A percentile compares a stretch with the other conserved stretches of the same genome.
phyloP scores from a whole-genome alignment of 1,140 invertebrate genomes.

The Danaus plexippus region DNA sequence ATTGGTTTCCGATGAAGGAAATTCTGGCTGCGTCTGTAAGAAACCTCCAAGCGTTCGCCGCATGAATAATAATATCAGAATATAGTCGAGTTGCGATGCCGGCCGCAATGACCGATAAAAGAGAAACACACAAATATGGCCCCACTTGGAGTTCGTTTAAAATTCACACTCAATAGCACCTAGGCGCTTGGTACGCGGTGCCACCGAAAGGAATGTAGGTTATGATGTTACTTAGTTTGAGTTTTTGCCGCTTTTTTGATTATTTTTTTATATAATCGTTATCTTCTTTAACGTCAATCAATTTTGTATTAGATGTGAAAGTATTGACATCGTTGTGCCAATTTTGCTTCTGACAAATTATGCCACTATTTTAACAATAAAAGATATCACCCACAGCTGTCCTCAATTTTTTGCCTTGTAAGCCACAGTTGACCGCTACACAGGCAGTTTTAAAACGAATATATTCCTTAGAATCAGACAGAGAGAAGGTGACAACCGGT shows the following conservation, averaged over 20 bases:
- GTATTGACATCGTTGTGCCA: slow-evolving; percentile 60
- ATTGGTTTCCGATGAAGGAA: slow-evolving; percentile 42
- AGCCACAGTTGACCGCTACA: too few species aligned
- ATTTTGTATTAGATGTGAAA: slow-evolving; percentile 62
- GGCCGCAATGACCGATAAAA: slow-evolving; percentile 64
- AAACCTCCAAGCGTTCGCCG: slow-evolving; percentile 47
- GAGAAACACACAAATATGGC: slow-evolving; percentile 60
- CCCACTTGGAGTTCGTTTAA: slow-evolving; percentile 55
- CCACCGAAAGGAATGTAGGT: slow-evolving; percentile 64
- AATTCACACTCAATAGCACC: slow-evolving; percentile 57
- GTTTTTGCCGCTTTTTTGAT: slow-evolving; percentile 44
- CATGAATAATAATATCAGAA: slow-evolving; percentile 66
- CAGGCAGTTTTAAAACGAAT: too few species aligned
- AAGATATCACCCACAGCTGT: slow-evolving; percentile 24
- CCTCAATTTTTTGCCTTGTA: too few species aligned
- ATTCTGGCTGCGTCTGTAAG: slow-evolving; percentile 43
- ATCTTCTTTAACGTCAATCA: slow-evolving; percentile 65
- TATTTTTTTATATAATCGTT: slow-evolving; percentile 65
- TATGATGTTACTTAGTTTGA: slow-evolving; percentile 66
- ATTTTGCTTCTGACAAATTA: slow-evolving; percentile 41
- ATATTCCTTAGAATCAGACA: too few species aligned
- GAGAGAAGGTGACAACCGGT: too few species aligned
- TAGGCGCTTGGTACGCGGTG: slow-evolving; percentile 34
- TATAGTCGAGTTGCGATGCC: slow-evolving; percentile 48
- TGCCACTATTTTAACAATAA: too few species aligned